These are phyloP conservation scores for Mohoua ochrocephala DNA, from an alignment of 2,113 vertebrate species.

Conservation along the genomic window DNA sequence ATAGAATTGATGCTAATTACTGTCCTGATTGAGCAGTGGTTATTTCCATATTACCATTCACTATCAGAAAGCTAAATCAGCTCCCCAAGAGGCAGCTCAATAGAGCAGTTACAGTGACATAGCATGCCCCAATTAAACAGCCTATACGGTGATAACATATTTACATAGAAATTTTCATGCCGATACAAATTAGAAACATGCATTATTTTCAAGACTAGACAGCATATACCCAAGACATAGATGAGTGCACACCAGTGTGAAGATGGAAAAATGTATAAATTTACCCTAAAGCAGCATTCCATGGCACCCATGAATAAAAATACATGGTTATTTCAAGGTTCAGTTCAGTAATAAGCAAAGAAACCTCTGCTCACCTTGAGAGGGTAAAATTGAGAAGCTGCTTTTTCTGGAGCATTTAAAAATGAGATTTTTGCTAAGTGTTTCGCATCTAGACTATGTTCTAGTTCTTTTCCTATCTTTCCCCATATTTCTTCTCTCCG, in stretches of 20 bases:
- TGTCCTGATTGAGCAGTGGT: constrained; percentile 50
- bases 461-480: background rate
- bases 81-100: background rate
- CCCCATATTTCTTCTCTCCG: background rate
- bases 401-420: background rate
- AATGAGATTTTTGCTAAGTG: background rate
- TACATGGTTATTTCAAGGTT: background rate
- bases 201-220: background rate
- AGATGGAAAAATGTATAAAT: background rate
- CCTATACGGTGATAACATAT: background rate
- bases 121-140: background rate
- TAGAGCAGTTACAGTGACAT: background rate
- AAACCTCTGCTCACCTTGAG: background rate
- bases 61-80: constrained; percentile 15
- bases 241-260: background rate
- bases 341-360: background rate
- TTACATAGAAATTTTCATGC: background rate
- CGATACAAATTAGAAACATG: background rate
- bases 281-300: background rate
- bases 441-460: background rate
- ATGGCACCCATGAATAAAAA: background rate
- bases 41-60: constrained; percentile 39
- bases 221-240: background rate
- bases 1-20: constrained; percentile 49
- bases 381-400: background rate